phyloP scores from a whole-genome alignment of 2,888 invertebrate species.

The Heteropelma amictum region DNA sequence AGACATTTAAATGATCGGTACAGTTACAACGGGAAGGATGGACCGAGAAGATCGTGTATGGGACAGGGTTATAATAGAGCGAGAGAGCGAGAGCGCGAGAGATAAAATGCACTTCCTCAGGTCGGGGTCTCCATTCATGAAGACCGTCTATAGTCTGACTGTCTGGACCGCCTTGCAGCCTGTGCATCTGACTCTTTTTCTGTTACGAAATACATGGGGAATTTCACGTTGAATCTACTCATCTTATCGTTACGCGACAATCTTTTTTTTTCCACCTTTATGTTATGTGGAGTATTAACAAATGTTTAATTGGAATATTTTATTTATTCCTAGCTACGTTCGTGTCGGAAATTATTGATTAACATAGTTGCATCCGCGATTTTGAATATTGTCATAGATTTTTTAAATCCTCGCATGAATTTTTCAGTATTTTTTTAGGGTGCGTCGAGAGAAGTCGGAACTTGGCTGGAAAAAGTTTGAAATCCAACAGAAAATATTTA shows the following conservation, averaged over 20 bases:
- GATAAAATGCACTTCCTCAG: slow-evolving; percentile 40
- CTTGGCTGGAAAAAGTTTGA: too few species aligned
- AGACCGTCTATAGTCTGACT: slow-evolving; percentile 36
- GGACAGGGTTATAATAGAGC: background rate
- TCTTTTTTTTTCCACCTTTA: background rate
- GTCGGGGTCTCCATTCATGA: slow-evolving; percentile 41
- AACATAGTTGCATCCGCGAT: too few species aligned
- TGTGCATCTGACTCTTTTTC: slow-evolving; percentile 12
- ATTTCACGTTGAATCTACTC: background rate
- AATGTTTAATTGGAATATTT: too few species aligned
- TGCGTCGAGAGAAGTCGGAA: too few species aligned
- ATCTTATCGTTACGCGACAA: background rate
- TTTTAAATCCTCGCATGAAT: too few species aligned
- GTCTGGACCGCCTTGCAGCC: slow-evolving; percentile 33
- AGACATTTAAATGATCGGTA: slow-evolving; percentile 51
- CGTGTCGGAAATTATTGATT: too few species aligned
- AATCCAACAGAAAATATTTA: too few species aligned
- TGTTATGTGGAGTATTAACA: background rate
- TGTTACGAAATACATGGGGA: background rate
- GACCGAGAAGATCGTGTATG: slow-evolving; percentile 4
- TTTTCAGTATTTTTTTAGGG: too few species aligned
- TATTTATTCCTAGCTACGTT: too few species aligned
- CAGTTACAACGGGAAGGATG: slow-evolving; percentile 44
- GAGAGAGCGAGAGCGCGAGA: slow-evolving; percentile 13
- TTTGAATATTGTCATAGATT: too few species aligned